These are phyloP conservation scores for Caenorhabditis uteleia DNA, from an alignment of 2,888 invertebrate genomes.

Conservation along the genomic window DNA sequence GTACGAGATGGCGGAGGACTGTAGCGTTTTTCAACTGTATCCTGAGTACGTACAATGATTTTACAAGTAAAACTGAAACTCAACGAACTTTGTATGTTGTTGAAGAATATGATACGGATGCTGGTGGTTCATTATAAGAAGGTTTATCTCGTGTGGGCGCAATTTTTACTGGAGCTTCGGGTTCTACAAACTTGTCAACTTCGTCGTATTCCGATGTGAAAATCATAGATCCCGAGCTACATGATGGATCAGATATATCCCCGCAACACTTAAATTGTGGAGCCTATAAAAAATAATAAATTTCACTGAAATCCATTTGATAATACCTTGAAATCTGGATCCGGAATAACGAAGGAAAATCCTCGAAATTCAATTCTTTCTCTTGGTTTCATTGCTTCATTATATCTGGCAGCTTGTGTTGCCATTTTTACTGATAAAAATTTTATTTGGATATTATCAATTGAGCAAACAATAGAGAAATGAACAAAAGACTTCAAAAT, in stretches of 20 bases:
- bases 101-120: no score
- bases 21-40: no score
- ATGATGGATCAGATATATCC: constrained; percentile 4
- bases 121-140: no score
- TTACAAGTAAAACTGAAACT: no score
- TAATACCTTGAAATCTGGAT: constrained; percentile 32
- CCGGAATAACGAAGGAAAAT: constrained; percentile 29
- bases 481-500: no score
- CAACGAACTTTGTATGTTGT: no score
- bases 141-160: no score
- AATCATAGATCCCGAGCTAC: not conserved
- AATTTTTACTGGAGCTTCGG: not conserved
- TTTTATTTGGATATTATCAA: no score
- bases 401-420: constrained; percentile 2
- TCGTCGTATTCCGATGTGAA: constrained; percentile 5
- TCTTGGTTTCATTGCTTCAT: constrained; percentile 16
- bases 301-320: not conserved
- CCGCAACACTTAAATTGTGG: constrained; percentile 19
- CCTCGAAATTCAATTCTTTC: constrained; percentile 8
- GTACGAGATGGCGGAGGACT: no score
- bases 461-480: no score
- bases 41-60: no score
- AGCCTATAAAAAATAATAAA: constrained; percentile 7
- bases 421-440: constrained; percentile 1
- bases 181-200: not conserved